Conservation (phyloP, 1,140 invertebrate genomes). For the Paraescarpia echinospica region DNA sequence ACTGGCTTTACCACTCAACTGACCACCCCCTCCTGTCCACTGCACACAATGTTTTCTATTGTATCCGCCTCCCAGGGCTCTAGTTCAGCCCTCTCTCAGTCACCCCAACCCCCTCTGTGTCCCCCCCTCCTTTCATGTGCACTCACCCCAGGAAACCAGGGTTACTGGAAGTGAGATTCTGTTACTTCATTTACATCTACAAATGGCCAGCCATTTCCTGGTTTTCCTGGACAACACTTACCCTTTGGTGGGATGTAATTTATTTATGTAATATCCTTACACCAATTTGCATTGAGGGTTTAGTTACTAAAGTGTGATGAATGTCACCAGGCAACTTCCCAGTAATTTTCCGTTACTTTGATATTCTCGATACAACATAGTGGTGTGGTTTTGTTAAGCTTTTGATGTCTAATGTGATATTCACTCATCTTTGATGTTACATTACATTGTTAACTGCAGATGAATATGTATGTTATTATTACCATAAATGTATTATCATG, state of each 20-base stretch:
- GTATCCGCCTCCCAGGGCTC: not conserved
- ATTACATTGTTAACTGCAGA: not conserved
- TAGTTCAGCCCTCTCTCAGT: not conserved
- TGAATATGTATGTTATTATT: not conserved
- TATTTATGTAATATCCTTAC: not conserved
- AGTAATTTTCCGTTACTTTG: not conserved
- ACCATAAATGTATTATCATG: not conserved
- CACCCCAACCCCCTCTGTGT: not conserved
- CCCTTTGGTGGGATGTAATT: not conserved
- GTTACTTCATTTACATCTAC: not conserved
- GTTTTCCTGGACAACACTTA: not conserved
- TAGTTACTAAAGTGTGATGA: not conserved
- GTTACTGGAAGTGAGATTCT: not conserved
- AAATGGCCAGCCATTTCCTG: not conserved
- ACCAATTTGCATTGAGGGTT: not conserved
- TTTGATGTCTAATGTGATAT: not conserved
- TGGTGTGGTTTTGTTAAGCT: not conserved
- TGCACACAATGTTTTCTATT: not conserved
- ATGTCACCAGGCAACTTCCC: not conserved
- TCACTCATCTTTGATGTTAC: not conserved
- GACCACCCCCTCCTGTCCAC: not conserved
- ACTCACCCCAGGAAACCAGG: not conserved
- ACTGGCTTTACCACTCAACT: not conserved
- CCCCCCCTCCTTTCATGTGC: not conserved
- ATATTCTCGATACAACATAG: not conserved